Evolutionary conservation across 2,888 invertebrate species (phyloP).

Genomic region (Lottia scabra): DNA sequence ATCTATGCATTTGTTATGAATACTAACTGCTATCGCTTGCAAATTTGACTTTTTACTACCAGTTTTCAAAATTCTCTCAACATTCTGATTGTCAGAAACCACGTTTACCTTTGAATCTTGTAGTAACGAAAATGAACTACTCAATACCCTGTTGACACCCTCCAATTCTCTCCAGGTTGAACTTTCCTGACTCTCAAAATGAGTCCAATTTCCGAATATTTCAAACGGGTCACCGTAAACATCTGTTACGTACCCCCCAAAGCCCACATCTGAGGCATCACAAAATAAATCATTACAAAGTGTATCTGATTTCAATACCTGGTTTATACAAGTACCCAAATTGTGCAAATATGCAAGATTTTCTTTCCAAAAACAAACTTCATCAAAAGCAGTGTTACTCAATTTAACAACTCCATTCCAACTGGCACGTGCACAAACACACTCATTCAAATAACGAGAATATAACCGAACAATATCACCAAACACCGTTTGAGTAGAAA

Average conservation of each 20-base stretch:
- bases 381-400: no score
- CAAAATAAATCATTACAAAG: neutral
- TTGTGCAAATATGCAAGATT: no score
- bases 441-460: no score
- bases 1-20: constrained; percentile 5
- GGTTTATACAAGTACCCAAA: no score
- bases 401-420: no score
- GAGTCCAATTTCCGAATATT: constrained; percentile 6
- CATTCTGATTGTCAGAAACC: constrained; percentile 25
- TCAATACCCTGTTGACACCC: constrained; percentile 5
- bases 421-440: no score
- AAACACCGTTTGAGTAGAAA: no score
- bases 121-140: neutral
- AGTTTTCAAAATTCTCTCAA: constrained; percentile 14
- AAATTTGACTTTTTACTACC: constrained; percentile 23
- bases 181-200: neutral
- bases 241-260: neutral
- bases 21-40: constrained; percentile 5
- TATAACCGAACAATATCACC: no score
- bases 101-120: neutral
- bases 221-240: neutral
- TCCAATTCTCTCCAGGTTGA: constrained; percentile 17
- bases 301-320: neutral
- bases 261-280: neutral
- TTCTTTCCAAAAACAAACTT: no score